Percentiles rank a stretch among this genome's conserved stretches.
Evolutionary conservation across 2,113 vertebrate species (phyloP).

Genomic region (Stictonetta naevosa): DNA sequence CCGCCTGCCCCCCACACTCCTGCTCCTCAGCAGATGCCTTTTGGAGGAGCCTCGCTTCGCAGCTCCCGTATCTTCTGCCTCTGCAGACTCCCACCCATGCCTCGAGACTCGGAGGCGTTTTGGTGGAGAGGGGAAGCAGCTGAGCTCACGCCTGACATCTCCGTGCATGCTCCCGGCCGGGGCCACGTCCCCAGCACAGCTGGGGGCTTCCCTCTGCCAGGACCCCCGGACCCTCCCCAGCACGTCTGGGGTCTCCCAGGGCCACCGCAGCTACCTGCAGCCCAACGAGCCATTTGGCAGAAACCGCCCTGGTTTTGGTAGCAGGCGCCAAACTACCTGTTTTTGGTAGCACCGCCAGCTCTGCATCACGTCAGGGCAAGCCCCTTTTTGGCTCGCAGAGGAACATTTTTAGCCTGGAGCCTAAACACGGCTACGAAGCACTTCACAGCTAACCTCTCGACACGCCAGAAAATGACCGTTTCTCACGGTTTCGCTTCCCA

Average conservation of each 20-base stretch:
- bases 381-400: background rate
- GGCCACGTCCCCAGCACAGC: background rate
- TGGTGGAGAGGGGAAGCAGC: background rate
- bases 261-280: background rate
- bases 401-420: background rate
- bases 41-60: background rate
- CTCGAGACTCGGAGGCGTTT: background rate
- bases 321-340: background rate
- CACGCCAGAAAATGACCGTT: background rate
- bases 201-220: fast-evolving
- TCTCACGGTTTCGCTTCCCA: background rate
- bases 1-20: background rate
- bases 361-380: fast-evolving
- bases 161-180: fast-evolving
- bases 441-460: background rate
- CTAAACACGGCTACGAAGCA: background rate
- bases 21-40: background rate
- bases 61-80: background rate
- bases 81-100: background rate
- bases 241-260: background rate
- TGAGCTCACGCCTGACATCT: background rate
- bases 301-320: background rate
- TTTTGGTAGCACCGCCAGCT: background rate
- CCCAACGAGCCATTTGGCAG: fast-evolving
- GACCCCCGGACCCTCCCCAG: fast-evolving